phyloP scores from a whole-genome alignment of 2,113 vertebrate species.

The Lasiurus cinereus region DNA sequence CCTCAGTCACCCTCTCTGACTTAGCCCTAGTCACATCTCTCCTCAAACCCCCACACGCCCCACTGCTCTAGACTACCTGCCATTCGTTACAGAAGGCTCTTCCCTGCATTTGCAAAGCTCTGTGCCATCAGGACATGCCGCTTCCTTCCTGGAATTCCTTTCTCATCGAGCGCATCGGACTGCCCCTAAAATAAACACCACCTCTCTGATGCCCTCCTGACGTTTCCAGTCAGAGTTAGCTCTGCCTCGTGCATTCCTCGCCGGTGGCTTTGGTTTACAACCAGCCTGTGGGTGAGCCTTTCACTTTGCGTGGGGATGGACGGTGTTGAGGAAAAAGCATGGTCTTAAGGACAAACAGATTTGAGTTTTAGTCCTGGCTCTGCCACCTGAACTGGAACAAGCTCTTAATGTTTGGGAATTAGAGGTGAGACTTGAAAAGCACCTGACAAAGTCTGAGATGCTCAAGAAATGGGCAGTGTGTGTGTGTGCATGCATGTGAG shows the following conservation, averaged over 20 bases:
- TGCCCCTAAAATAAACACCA: background rate
- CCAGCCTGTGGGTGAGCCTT: background rate
- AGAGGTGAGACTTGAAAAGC: background rate
- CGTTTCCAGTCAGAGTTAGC: background rate
- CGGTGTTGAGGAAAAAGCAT: background rate
- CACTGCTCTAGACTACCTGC: background rate
- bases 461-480: background rate
- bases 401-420: slow-evolving; percentile 12
- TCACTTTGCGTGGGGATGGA: background rate
- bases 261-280: background rate
- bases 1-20: background rate
- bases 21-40: accelerated
- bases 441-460: background rate
- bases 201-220: background rate
- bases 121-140: background rate
- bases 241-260: background rate
- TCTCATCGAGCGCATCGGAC: background rate
- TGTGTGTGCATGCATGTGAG: accelerated
- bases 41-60: background rate
- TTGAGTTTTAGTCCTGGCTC: background rate
- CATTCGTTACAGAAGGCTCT: background rate
- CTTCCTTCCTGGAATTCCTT: background rate
- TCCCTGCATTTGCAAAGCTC: background rate
- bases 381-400: background rate
- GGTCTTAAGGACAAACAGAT: background rate